Base-by-base conservation (phyloP, 2,888 invertebrate species). In the Dorcus hopei region DNA sequence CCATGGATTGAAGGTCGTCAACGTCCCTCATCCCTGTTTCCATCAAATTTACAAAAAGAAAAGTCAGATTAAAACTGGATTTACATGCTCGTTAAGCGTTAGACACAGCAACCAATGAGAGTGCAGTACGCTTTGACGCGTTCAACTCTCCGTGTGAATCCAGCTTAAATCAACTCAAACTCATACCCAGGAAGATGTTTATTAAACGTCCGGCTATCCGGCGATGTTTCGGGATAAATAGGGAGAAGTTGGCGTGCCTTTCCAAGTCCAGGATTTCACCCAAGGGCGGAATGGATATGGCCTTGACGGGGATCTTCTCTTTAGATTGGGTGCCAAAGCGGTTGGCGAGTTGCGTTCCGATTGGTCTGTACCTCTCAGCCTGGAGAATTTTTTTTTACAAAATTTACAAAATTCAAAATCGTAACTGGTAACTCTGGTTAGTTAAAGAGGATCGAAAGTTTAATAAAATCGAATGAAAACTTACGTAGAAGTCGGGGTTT, bases 151-250 rank as follows among this genome's bases (percentile, higher is more conserved):
- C n/a, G 39, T 14, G 48, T 14, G 2, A 49, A 43, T 16, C 41
- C 19, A 7, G 7, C 38, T 45, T 39, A 51, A 39, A 14, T 48
- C 49, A 49, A 9, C 26, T 33, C 33, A 41, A 11, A 50, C n/a
- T 33, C 33, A 52, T 54, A 85, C 90, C 81, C 80, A 91, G 78
- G 54, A 91, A 86, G 23, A 86, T 80, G 53, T 87, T 82, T 53
- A 90, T 87, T 58, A 93, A 82, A 63, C 85, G 81, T 0, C 83
- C 83, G 4, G 93, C 91, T 73, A 90, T 85, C 52, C 81, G 80
- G 47, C 88, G 84, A 74, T 94, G 93, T 14, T 75, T 79, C 0
- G 88, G 87, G 58, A 89, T 82, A 72, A 93, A 93, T 14, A 90
- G 79, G 0, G 91, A 91, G 77, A 93, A 93, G 65, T 85, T 83